Evolutionary conservation across 2,797 vertebrate genomes (phyloP).

Genomic region (Apogon hyalosoma): DNA sequence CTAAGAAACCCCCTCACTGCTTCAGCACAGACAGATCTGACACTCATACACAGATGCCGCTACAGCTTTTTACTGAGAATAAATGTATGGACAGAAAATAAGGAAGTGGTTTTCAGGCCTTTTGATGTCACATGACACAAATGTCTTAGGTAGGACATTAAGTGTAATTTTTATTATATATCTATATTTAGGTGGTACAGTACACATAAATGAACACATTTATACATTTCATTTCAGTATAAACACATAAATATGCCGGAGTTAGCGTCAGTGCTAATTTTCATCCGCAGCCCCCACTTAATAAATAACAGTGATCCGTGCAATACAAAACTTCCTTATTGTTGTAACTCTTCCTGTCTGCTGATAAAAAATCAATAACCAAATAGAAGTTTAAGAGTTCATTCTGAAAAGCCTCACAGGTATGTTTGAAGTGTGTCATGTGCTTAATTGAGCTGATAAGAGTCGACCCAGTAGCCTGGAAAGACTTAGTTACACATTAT

Average conservation of each 20-base stretch:
- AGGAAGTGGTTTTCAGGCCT: slow-evolving; percentile 26
- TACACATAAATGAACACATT: too few species aligned
- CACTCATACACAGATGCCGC: slow-evolving; percentile 2
- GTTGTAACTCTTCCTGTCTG: slow-evolving; percentile 9
- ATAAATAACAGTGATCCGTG: too few species aligned
- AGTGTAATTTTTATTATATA: too few species aligned
- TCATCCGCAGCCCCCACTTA: too few species aligned
- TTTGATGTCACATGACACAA: slow-evolving; percentile 16
- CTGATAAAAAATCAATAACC: slow-evolving; percentile 32
- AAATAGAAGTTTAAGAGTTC: slow-evolving; percentile 16
- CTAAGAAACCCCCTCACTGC: too few species aligned
- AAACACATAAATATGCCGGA: too few species aligned
- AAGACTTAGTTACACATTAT: slow-evolving; percentile 39
- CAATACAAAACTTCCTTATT: slow-evolving; percentile 29
- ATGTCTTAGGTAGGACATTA: slow-evolving; percentile 7
- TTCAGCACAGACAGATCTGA: slow-evolving; percentile 5
- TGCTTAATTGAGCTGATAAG: slow-evolving; percentile 54
- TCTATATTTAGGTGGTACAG: too few species aligned
- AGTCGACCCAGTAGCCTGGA: slow-evolving; percentile 52
- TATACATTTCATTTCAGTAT: too few species aligned
- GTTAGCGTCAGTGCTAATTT: too few species aligned
- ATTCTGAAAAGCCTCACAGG: slow-evolving; percentile 3
- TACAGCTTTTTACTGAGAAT: slow-evolving; percentile 12
- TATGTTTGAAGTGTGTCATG: slow-evolving; percentile 34
- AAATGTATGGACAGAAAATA: background rate